These are phyloP conservation scores for Chaetodon trifascialis DNA, from an alignment of 2,113 vertebrate genomes.

Conservation along the genomic window DNA sequence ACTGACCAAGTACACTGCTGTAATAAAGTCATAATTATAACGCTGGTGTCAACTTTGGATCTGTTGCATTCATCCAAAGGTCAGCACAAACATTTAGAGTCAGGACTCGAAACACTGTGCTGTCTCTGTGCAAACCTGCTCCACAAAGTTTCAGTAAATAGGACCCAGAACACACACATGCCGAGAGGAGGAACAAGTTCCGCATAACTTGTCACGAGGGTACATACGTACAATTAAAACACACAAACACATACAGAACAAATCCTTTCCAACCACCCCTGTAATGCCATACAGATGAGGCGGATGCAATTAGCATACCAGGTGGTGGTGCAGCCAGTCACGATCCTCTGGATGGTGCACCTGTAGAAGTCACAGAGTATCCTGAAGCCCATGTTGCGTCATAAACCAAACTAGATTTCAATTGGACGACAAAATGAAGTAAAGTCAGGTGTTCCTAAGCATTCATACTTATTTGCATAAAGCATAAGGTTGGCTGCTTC, in stretches of 20 bases:
- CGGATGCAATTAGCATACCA: too few species aligned
- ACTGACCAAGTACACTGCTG: neutral
- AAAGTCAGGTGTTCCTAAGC: neutral
- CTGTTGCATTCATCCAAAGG: constrained; percentile 14
- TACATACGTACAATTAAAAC: neutral
- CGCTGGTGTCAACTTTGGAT: neutral
- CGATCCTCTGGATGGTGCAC: too few species aligned
- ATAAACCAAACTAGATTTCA: neutral
- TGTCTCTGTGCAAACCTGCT: constrained; percentile 22
- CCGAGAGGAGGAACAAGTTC: constrained; percentile 60
- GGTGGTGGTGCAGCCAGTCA: too few species aligned
- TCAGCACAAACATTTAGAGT: neutral
- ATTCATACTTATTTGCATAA: constrained; percentile 1
- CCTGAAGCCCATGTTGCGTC: too few species aligned
- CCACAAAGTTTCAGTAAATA: constrained; percentile 38
- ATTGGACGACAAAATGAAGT: neutral
- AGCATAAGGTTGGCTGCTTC: neutral
- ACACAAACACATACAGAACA: neutral
- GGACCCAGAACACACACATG: constrained; percentile 61
- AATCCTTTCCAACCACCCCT: too few species aligned
- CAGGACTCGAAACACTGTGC: neutral
- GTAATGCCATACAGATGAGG: too few species aligned
- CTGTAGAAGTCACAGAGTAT: too few species aligned
- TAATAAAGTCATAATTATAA: neutral
- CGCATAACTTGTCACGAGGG: constrained; percentile 56